Base-by-base conservation (phyloP, 1,140 invertebrate species). In the Prorops nasuta region DNA sequence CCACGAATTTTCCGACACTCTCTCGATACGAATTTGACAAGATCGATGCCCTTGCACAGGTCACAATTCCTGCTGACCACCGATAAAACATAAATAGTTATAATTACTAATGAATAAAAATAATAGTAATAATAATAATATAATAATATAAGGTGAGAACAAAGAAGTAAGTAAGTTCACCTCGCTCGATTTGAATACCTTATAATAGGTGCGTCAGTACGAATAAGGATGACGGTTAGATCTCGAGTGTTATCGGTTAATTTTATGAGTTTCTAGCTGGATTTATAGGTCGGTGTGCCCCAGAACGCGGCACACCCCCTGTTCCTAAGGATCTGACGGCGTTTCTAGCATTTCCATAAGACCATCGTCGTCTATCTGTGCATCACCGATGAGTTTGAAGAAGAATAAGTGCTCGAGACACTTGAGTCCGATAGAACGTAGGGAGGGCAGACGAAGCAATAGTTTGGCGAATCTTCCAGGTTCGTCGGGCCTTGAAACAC, bases 321-420 rank as follows among this genome's bases (percentile, higher is more conserved):
- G 65, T 51, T 75, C 66, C 69, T 77, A 79, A 58, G 74, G 64
- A 52, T 82, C 80, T 21, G 74, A 66, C 2, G 83, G 77, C 34
- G 81, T 80, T 60, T 88, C 85, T 21, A 90, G 74, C 77, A 87
- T 84, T 59, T 90, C 85, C 51, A 82, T 81, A 46, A 90, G 81
- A 69, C 86, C 88, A n/a, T 78, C 80, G 54, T 86, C 83, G 54
- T 86, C 83, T 56, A 90, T 83, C 36, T 81, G 83, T 40, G 81
- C 81, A 56, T 95, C 91, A 28, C 86, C 89, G 56, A 94, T 89
- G 31, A 97, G 80, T 69, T 92, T 89, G 80, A 94, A 96, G 80
- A 94, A 96, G 80, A 96, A 98, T 35, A 98, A 80, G 78, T 97
- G 92, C 72, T 98, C 94, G 60, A 92, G 80, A 78, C 95, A 97